Evolutionary conservation across 2,888 invertebrate species (phyloP).

Genomic region (Hetaerina titia): DNA sequence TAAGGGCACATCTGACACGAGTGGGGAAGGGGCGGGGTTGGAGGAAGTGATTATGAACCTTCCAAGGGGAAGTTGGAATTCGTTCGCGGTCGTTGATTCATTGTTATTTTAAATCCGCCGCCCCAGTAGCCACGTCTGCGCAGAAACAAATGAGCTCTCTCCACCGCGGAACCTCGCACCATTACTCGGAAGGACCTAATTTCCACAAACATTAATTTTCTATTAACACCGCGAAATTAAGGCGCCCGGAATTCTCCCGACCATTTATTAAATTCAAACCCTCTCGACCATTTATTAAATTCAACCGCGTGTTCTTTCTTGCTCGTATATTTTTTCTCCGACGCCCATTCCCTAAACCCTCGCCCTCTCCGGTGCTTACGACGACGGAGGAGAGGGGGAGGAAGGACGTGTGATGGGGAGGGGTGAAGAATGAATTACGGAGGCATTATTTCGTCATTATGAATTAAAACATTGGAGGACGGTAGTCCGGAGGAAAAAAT

Average conservation of each 20-base stretch:
- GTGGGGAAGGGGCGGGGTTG: no score
- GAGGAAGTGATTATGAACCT: no score
- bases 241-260: not conserved
- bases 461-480: not conserved
- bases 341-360: not conserved
- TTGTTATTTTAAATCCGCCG: no score
- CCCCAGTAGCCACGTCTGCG: not conserved
- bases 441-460: conserved; percentile 20
- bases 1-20: no score
- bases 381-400: not conserved
- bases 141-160: not conserved
- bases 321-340: not conserved
- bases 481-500: not conserved
- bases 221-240: conserved; percentile 10
- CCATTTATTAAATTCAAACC: not conserved
- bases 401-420: not conserved
- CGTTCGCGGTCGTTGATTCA: not conserved
- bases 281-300: not conserved
- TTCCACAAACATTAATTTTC: conserved; percentile 27
- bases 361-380: not conserved
- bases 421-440: not conserved
- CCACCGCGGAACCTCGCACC: not conserved
- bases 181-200: not conserved
- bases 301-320: not conserved
- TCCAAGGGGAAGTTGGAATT: no score